Evolutionary conservation across 2,888 invertebrate genomes (phyloP), one percentile per base, ranked within the genome.

Genomic region (Tenthredo livida): DNA sequence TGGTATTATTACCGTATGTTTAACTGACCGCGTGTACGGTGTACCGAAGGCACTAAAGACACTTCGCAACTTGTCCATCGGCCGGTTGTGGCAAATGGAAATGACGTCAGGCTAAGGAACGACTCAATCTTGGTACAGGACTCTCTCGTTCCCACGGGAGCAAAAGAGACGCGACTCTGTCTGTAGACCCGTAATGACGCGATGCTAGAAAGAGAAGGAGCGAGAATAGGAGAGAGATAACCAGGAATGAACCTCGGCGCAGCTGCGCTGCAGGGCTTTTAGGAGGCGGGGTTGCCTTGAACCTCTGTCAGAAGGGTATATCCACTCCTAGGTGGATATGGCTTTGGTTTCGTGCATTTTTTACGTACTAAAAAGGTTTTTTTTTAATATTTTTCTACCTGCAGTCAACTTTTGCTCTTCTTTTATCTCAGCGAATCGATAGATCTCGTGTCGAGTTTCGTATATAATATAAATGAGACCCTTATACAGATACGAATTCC

Each of bases 271-370:
- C 80, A 40, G 83, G 40, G 85, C 70, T 85, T 85, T 85, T 82
- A 82, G 85, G 80, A 70, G 29, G 82, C 77, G 82, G 85, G 80
- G 80, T 85, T 54, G 85, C 85, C 85, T 85, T 85, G 85, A 85
- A 85, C 80, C 85, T 72, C 82, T 33, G 17, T 7, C 58, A 72
- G 82, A 37, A 85, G 77, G 80, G 70, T 77, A 77, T 78, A 77
- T 78, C 77, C 47, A 83, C 67, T 83, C 47, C 70, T 83, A 29
- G 67, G 61, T 80, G 58, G 61, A 61, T 61, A 61, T 40, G 61
- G 25, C 80, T 37, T 61, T 77, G 29, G 73, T 54, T 77, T 77
- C 43, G n/a, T 77, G 50, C 17, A 54, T 80, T 58, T 61, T 80
- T 78, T 37, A 78, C 58, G n/a, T 65, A 82, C 40, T 61, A 25